phyloP scores from a whole-genome alignment of 2,113 vertebrate genomes.

The Pseudopodoces humilis region DNA sequence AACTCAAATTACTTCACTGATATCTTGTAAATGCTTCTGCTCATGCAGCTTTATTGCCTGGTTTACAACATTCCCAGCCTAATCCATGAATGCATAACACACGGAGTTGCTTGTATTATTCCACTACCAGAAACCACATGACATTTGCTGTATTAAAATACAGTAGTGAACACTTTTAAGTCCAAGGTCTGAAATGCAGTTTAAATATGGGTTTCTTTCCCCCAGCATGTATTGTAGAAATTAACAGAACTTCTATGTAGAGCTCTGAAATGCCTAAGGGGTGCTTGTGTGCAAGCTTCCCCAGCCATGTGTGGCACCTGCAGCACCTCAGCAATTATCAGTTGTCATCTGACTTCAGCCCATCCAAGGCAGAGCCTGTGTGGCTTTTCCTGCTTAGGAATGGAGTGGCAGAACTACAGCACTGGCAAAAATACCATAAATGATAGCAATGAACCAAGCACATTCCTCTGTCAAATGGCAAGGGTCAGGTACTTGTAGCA shows the following conservation, averaged over 20 bases:
- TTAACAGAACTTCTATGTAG: background rate
- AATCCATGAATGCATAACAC: background rate
- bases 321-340: background rate
- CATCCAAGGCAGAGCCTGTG: fast-evolving
- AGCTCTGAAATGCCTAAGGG: background rate
- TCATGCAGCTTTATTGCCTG: background rate
- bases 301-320: background rate
- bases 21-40: background rate
- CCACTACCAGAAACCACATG: background rate
- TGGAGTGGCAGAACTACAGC: background rate
- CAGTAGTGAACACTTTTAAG: background rate
- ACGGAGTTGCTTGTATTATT: background rate
- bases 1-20: background rate
- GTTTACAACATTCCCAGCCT: background rate
- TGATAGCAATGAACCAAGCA: background rate
- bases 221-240: background rate
- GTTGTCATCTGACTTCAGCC: background rate
- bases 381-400: background rate
- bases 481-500: background rate
- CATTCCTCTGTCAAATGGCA: background rate
- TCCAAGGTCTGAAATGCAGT: background rate
- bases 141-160: background rate
- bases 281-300: background rate
- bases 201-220: background rate
- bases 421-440: background rate